Evolutionary conservation across 2,888 invertebrate genomes (phyloP).

Genomic region (Thera obeliscata): DNA sequence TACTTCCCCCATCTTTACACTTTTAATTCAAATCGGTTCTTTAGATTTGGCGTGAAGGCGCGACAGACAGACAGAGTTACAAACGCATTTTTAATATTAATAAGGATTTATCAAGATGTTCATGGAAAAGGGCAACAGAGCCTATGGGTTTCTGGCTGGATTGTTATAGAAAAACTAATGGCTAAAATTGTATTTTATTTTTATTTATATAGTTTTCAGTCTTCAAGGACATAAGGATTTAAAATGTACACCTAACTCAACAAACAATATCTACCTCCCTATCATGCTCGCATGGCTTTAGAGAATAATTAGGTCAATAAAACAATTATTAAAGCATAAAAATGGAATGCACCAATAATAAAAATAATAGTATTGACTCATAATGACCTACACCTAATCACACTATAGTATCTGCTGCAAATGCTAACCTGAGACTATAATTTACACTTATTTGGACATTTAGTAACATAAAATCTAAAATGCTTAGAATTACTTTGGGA

Average conservation of each 20-base stretch:
- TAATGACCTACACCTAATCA: background rate
- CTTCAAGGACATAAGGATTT: conserved; percentile 14
- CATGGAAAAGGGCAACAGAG: no score
- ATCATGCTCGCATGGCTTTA: background rate
- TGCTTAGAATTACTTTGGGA: conserved; percentile 62
- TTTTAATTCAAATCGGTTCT: no score
- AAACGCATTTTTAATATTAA: no score
- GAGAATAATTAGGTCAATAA: background rate
- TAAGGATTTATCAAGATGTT: no score
- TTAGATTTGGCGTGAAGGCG: no score
- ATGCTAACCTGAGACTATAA: conserved; percentile 17
- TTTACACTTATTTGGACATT: conserved; percentile 63
- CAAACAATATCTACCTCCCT: background rate
- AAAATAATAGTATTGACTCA: background rate
- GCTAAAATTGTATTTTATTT: background rate
- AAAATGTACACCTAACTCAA: conserved; percentile 3
- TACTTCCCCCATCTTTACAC: no score
- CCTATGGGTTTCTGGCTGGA: no score
- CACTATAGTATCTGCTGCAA: background rate
- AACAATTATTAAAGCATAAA: background rate
- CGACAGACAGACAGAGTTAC: no score
- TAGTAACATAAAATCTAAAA: conserved; percentile 63
- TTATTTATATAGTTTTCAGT: conserved; percentile 10
- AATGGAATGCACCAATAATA: background rate
- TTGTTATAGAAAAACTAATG: background rate